Percentiles rank a stretch among this genome's conserved stretches.
Conservation (phyloP, 2,113 vertebrate species). For the Paraplagusia blochii region DNA sequence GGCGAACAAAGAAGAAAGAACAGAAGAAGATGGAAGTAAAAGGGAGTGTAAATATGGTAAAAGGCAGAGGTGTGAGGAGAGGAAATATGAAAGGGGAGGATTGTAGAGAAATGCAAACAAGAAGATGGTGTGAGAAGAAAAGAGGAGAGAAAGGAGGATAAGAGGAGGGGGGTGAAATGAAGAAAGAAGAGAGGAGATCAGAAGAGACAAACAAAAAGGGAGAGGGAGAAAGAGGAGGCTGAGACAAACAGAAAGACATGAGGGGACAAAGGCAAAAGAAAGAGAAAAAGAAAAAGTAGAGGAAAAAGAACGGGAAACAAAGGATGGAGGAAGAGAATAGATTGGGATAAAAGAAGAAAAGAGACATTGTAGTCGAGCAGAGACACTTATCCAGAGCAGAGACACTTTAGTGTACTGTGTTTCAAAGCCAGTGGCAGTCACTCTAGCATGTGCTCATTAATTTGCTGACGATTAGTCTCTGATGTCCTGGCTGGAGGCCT, state of each 20-base stretch:
- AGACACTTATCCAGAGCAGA: conserved; percentile 24
- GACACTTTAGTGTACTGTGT: conserved; percentile 36
- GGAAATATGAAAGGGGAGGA: too few species aligned
- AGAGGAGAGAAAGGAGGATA: neutral
- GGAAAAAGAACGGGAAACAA: too few species aligned
- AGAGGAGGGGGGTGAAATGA: conserved; percentile 22
- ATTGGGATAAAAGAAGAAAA: conserved; percentile 24
- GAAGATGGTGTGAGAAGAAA: too few species aligned
- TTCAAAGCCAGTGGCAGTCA: conserved; percentile 57
- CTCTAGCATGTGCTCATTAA: conserved; percentile 66
- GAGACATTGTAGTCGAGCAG: conserved; percentile 24
- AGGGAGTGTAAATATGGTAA: too few species aligned
- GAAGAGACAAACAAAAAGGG: conserved; percentile 36
- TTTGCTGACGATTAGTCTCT: conserved; percentile 67
- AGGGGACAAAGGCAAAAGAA: conserved; percentile 22
- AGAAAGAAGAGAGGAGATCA: conserved; percentile 6
- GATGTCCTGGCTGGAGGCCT: conserved; percentile 64
- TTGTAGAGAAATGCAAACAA: too few species aligned
- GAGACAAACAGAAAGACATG: too few species aligned
- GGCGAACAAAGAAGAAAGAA: too few species aligned
- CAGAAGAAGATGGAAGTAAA: too few species aligned
- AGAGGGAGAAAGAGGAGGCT: conserved; percentile 41
- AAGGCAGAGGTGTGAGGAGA: too few species aligned
- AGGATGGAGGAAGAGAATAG: conserved; percentile 37
- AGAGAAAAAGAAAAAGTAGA: conserved; percentile 44